A percentile compares a stretch with the other conserved stretches of the same genome.
These are phyloP conservation scores for Phylloscopus trochiloides DNA, from an alignment of 2,113 vertebrate species.

Conservation along the genomic window DNA sequence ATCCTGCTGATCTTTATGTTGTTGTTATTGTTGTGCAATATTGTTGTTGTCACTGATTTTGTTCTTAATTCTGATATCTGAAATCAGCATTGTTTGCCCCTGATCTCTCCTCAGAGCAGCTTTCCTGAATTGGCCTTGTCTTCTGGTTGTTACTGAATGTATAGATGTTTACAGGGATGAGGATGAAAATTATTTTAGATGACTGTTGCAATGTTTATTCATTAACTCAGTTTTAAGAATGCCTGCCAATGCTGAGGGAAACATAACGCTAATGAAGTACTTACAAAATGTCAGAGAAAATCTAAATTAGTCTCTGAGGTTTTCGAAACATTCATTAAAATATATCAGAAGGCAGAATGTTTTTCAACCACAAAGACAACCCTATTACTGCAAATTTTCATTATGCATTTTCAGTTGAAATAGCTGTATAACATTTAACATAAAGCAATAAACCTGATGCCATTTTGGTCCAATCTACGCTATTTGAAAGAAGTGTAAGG, in stretches of 20 bases:
- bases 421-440: neutral
- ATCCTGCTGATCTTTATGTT: neutral
- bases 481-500: neutral
- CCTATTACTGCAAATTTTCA: neutral
- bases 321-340: neutral
- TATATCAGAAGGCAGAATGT: neutral
- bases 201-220: neutral
- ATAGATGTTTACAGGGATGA: neutral
- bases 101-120: neutral
- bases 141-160: neutral
- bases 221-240: neutral
- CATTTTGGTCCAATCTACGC: neutral
- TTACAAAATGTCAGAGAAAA: neutral
- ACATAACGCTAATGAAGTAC: slow-evolving; percentile 3
- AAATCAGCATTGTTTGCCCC: neutral
- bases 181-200: neutral
- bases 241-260: neutral
- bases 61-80: neutral
- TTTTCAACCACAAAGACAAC: neutral
- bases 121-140: neutral
- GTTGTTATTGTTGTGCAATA: neutral
- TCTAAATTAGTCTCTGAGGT: neutral
- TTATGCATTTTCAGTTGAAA: neutral
- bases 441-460: neutral
- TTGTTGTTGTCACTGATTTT: fast-evolving